Conservation (phyloP, 2,888 invertebrate species). For the Ceramica pisi region DNA sequence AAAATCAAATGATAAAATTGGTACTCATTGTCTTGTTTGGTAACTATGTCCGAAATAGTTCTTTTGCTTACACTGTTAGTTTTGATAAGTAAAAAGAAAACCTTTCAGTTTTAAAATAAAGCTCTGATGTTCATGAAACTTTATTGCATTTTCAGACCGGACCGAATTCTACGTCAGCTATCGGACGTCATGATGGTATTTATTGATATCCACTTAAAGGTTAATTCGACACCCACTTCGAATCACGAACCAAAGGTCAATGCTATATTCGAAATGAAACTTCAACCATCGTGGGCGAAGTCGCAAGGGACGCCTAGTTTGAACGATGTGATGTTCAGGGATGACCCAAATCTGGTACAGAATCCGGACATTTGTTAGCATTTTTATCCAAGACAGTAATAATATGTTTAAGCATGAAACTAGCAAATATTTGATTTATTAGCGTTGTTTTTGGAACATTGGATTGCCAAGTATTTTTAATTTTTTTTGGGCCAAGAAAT, state of each 20-base stretch:
- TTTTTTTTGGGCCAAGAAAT: neutral
- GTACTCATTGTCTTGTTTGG: neutral
- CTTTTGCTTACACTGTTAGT: neutral
- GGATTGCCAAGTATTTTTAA: neutral
- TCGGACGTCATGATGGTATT: slow-evolving; percentile 2
- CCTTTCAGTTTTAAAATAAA: no score
- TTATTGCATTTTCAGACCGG: neutral
- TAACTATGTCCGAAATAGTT: no score
- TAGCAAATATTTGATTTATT: no score
- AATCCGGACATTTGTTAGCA: no score
- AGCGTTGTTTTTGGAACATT: no score
- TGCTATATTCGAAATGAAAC: slow-evolving; percentile 37
- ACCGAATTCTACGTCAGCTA: neutral
- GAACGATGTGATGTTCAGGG: slow-evolving; percentile 24
- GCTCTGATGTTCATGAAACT: neutral
- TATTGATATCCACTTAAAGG: slow-evolving; percentile 34
- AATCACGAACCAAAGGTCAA: slow-evolving; percentile 47
- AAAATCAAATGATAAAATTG: no score
- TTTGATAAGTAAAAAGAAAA: neutral
- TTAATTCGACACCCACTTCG: slow-evolving; percentile 33
- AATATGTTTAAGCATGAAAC: no score
- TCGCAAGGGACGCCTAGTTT: slow-evolving; percentile 40
- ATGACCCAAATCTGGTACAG: neutral
- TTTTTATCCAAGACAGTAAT: no score
- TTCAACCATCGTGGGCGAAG: slow-evolving; percentile 47